Evolutionary conservation across 1,140 invertebrate species (phyloP).

Genomic region (Drosophila persimilis): DNA sequence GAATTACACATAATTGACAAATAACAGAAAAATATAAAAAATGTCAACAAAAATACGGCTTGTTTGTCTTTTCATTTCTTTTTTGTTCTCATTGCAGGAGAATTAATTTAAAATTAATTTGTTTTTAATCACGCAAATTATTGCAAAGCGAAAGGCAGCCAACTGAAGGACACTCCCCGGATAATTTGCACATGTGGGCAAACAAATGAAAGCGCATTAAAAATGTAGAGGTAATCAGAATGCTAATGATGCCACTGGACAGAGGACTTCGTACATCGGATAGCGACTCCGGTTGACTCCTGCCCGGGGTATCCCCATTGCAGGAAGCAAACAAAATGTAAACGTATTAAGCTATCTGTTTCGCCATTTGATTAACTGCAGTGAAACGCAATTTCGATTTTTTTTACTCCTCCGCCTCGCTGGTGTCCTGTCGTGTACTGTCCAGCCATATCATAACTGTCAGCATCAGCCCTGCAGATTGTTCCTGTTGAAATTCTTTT

Average conservation of each 20-base stretch:
- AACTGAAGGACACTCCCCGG: constrained; percentile 16
- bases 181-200: constrained; percentile 57
- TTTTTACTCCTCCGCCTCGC: not conserved
- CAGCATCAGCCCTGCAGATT: constrained; percentile 55
- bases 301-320: constrained; percentile 8
- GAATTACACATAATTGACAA: too few species aligned
- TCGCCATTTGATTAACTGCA: constrained; percentile 69
- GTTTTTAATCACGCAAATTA: constrained; percentile 59
- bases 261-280: not conserved
- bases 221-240: constrained; percentile 62
- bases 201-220: constrained; percentile 67
- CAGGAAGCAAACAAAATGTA: constrained; percentile 26
- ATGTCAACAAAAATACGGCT: too few species aligned
- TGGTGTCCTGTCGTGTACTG: not conserved
- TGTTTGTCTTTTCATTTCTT: not conserved
- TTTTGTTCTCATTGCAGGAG: constrained; percentile 1
- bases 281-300: constrained; percentile 1
- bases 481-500: constrained; percentile 34
- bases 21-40: too few species aligned
- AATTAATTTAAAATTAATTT: constrained; percentile 75
- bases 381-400: constrained; percentile 52
- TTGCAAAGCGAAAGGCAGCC: constrained; percentile 8
- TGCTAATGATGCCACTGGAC: constrained; percentile 41
- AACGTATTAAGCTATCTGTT: constrained; percentile 68
- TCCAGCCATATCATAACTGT: constrained; percentile 54